Evolutionary conservation across 2,113 vertebrate genomes (phyloP), one percentile per base, ranked within the genome.

Genomic region (Eublepharis macularius): DNA sequence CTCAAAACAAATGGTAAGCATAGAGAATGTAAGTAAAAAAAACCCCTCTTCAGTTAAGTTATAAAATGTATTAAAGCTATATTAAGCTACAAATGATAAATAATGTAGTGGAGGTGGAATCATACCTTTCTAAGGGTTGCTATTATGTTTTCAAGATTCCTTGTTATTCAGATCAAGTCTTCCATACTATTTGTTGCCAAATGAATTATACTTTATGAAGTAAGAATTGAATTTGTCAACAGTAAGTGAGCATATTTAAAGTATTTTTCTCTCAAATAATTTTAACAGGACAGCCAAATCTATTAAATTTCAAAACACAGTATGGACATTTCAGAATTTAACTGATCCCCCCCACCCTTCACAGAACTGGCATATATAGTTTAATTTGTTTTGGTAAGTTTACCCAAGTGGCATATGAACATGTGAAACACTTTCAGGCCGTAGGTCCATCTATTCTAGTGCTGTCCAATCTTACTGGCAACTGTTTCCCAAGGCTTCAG

Each of bases 1-100:
- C 95, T 96, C 5, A 1, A 94, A 96, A 93, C 92, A 94, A 96
- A 95, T 95, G 95, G 92, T 89, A 89, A 92, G 93, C 93, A 88
- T 91, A 93, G 85, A 74, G 89, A 89, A 91, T 82, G 89, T 80
- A 90, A 94, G 93, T 74, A 93, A 95, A 95, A 96, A 93, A 94
- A 92, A 0, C 2, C 51, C 16, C 51, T 16, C 91, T 93, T 95
- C 32, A 91, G 92, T 93, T 89, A 89, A 57, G 94, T 91, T 91
- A 90, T 95, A 94, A 96, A 96, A 93, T 45, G 89, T 91, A 88
- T 92, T 91, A 91, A 94, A 93, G 94, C 17, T 57, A 82, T 87
- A 86, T 91, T 92, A 93, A 94, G 93, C 88, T 95, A 95, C 88
- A 92, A 92, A 94, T 86, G 91, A 94, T 92, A 85, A 85, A 92